Percentiles rank a stretch among this genome's conserved stretches.
Conservation (phyloP, 2,888 invertebrate genomes). For the Drosophila setosimentum region DNA sequence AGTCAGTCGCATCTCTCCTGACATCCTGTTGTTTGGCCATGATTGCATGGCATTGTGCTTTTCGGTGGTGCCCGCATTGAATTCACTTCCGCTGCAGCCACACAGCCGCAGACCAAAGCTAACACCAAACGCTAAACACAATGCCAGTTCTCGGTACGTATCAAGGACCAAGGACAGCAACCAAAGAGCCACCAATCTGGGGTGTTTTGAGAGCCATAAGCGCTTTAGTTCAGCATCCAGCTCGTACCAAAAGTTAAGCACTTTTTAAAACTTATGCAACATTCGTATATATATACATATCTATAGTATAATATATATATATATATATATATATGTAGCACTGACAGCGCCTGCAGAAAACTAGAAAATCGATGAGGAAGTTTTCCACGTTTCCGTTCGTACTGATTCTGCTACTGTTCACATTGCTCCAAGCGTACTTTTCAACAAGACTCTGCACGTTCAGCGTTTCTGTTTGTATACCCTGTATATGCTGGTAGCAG, state of each 20-base stretch:
- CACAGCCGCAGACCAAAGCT: conserved; percentile 40
- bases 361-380: conserved; percentile 55
- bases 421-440: conserved; percentile 23
- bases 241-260: conserved; percentile 63
- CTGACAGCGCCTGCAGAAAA: conserved; percentile 31
- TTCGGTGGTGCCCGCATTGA: conserved; percentile 65
- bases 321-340: background rate
- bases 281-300: conserved; percentile 27
- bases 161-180: conserved; percentile 43
- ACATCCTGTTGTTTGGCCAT: conserved; percentile 64
- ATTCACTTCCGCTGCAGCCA: conserved; percentile 61
- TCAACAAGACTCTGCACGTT: conserved; percentile 44
- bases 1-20: conserved; percentile 43
- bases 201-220: conserved; percentile 33
- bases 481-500: conserved; percentile 3
- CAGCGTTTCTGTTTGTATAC: conserved; percentile 15
- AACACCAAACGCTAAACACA: conserved; percentile 59
- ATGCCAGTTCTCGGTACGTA: conserved; percentile 60
- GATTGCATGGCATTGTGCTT: conserved; percentile 59
- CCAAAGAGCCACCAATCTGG: conserved; percentile 19
- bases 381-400: conserved; percentile 33
- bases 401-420: conserved; percentile 6
- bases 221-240: conserved; percentile 45
- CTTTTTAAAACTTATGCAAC: conserved; percentile 57
- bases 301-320: background rate